A percentile compares a stretch with the other conserved stretches of the same genome.
phyloP scores from a whole-genome alignment of 2,888 invertebrate species.

The Petrolisthes cinctipes region DNA sequence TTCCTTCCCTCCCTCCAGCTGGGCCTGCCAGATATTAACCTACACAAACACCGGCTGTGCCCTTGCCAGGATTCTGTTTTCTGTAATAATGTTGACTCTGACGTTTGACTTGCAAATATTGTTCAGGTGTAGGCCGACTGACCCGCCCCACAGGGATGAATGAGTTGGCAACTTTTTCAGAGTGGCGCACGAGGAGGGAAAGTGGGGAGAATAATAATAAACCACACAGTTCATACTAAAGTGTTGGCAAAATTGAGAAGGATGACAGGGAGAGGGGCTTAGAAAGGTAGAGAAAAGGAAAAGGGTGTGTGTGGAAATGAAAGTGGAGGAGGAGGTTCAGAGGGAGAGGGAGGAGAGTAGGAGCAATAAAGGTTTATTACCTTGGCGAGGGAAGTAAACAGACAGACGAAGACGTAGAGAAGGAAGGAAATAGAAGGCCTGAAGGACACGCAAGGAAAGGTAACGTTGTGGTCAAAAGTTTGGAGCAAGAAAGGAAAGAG shows the following conservation, averaged over 20 bases:
- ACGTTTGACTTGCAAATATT: conserved; percentile 19
- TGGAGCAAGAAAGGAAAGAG: too few species aligned
- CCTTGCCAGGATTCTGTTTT: conserved; percentile 32
- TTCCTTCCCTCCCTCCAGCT: not conserved
- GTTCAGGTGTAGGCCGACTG: not conserved
- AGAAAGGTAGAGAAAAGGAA: not conserved
- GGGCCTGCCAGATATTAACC: conserved; percentile 28
- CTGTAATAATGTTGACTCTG: conserved; percentile 39
- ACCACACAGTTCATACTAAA: not conserved
- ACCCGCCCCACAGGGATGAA: not conserved
- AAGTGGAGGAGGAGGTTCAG: not conserved
- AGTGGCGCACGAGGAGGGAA: not conserved
- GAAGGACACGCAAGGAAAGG: not conserved
- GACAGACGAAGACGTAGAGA: conserved; percentile 2
- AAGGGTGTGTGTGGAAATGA: not conserved
- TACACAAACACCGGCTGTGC: conserved; percentile 28
- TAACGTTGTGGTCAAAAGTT: too few species aligned
- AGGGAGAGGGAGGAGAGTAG: not conserved
- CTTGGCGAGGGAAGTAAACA: not conserved
- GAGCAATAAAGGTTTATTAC: not conserved
- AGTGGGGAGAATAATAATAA: not conserved
- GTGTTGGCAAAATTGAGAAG: not conserved
- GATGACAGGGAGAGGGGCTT: too few species aligned
- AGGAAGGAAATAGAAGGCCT: not conserved
- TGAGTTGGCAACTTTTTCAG: not conserved